A percentile compares a stretch with the other conserved stretches of the same genome.
Evolutionary conservation across 2,113 vertebrate species (phyloP).

Genomic region (Chauna torquata): DNA sequence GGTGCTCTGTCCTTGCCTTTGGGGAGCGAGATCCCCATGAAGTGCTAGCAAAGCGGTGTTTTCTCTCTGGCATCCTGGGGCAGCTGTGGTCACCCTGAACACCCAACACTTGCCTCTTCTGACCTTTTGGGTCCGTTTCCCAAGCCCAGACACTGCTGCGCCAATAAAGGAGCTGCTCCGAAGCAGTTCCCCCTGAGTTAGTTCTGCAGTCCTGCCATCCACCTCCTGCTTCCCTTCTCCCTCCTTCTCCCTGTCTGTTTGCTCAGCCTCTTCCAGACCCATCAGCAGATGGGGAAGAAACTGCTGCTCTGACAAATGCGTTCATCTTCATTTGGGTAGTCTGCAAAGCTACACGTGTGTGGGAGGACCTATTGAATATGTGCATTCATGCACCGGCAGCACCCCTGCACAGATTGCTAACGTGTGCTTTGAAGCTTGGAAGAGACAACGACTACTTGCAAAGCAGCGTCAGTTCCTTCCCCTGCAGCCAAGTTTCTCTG

Average conservation of each 20-base stretch:
- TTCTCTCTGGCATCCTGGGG: not conserved
- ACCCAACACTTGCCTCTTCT: not conserved
- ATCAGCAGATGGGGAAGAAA: not conserved
- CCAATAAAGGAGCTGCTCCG: not conserved
- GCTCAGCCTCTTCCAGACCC: not conserved
- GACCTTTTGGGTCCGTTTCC: not conserved
- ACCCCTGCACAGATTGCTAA: not conserved
- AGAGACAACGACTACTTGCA: not conserved
- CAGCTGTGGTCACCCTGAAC: not conserved
- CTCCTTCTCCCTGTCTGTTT: not conserved
- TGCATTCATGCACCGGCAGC: not conserved
- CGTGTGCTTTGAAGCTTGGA: fast-evolving
- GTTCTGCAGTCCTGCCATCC: not conserved
- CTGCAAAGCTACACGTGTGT: not conserved
- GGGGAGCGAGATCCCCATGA: not conserved
- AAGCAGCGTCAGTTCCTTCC: not conserved
- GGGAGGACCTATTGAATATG: not conserved
- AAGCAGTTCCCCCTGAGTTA: not conserved
- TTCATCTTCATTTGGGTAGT: not conserved
- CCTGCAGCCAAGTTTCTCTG: not conserved
- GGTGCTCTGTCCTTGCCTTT: not conserved
- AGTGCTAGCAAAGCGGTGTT: not conserved
- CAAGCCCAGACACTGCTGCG: not conserved
- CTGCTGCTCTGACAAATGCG: not conserved
- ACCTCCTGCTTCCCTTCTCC: not conserved